Percentiles rank a stretch among this genome's conserved stretches.
phyloP scores from a whole-genome alignment of 1,140 invertebrate species.

The Patella vulgata region DNA sequence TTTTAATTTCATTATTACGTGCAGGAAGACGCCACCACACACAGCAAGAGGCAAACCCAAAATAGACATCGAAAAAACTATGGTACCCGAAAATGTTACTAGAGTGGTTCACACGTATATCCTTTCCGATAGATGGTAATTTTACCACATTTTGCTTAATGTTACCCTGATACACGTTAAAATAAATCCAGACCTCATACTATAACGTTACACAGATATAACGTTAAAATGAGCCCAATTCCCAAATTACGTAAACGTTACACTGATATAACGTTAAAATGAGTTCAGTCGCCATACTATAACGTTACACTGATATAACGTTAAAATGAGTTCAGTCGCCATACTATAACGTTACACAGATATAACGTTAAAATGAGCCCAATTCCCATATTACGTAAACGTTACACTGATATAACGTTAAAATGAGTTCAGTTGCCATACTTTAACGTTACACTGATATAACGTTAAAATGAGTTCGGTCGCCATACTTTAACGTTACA shows the following conservation, averaged over 20 bases:
- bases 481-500: no score
- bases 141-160: slow-evolving; percentile 36
- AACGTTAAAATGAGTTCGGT: no score
- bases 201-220: not conserved
- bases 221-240: no score
- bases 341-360: no score
- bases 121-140: slow-evolving; percentile 21
- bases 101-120: slow-evolving; percentile 37
- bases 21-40: slow-evolving; percentile 30
- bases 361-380: no score
- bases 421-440: not conserved
- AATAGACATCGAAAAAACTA: slow-evolving; percentile 42
- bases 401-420: not conserved
- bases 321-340: no score
- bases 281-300: no score
- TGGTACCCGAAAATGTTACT: slow-evolving; percentile 42
- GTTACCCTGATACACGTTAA: slow-evolving; percentile 23
- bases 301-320: no score
- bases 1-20: slow-evolving; percentile 50
- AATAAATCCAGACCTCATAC: no score
- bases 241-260: not conserved
- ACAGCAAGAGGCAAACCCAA: slow-evolving; percentile 54
- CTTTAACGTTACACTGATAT: not conserved
- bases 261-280: no score
- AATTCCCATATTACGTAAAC: no score